Evolutionary conservation across 2,113 vertebrate species (phyloP).

Genomic region (Caloenas nicobarica): DNA sequence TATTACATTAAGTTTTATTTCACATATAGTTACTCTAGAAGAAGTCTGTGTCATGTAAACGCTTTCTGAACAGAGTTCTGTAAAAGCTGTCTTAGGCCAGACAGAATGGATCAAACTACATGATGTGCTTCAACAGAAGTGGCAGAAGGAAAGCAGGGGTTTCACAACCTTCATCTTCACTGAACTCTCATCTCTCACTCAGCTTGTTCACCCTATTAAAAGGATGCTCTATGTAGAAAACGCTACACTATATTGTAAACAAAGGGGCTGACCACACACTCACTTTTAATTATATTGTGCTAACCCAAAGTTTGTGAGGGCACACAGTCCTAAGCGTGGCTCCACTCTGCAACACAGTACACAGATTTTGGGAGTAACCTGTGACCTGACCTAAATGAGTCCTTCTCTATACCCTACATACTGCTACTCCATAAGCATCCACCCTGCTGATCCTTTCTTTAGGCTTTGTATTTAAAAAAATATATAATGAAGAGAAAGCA

Average conservation of each 20-base stretch:
- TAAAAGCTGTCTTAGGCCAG: background rate
- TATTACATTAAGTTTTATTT: background rate
- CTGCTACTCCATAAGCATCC: background rate
- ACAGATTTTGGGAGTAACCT: background rate
- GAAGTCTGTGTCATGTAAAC: background rate
- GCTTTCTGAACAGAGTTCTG: background rate
- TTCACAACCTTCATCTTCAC: background rate
- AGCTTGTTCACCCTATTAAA: background rate
- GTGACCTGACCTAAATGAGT: background rate
- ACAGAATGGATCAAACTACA: background rate
- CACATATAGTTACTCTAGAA: background rate
- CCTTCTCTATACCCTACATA: background rate
- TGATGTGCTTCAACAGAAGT: background rate
- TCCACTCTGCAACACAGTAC: background rate
- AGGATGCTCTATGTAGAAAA: background rate
- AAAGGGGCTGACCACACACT: rapidly evolving
- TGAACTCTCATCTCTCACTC: background rate
- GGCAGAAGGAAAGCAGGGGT: background rate
- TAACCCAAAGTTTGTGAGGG: background rate
- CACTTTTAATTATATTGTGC: background rate
- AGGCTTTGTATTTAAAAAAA: background rate
- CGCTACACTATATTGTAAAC: background rate
- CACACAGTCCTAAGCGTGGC: background rate
- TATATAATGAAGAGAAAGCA: background rate
- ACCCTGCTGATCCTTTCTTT: background rate